phyloP scores from a whole-genome alignment of 1,140 invertebrate species.

The Drosophila ambigua region DNA sequence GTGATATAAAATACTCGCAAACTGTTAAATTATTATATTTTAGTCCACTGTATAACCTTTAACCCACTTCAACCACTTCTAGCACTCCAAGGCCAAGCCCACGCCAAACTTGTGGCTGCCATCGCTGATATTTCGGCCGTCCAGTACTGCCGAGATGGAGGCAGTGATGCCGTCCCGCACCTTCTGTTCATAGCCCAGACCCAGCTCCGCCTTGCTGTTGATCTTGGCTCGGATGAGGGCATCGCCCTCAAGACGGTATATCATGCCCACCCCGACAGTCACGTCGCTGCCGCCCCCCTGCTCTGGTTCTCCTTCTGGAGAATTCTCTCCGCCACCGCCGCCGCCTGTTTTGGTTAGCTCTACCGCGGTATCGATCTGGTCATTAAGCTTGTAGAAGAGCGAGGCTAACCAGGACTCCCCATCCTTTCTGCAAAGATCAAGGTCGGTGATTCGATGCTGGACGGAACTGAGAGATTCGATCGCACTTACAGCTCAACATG shows the following conservation, averaged over 20 bases:
- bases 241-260: conserved; percentile 60
- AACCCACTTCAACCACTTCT: background rate
- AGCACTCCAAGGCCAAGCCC: conserved; percentile 61
- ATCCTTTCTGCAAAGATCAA: conserved; percentile 15
- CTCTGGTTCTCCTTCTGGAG: background rate
- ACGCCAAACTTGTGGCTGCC: conserved; percentile 63
- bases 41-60: background rate
- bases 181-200: conserved; percentile 67
- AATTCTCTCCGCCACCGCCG: background rate
- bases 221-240: conserved; percentile 62
- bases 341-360: conserved; percentile 29
- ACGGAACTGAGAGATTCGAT: background rate
- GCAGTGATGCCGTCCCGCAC: conserved; percentile 53
- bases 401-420: conserved; percentile 48
- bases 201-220: conserved; percentile 51
- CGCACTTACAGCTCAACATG: conserved; percentile 61
- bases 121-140: conserved; percentile 20
- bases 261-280: conserved; percentile 39
- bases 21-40: conserved; percentile 3
- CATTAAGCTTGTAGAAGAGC: conserved; percentile 48
- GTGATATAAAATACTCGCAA: background rate
- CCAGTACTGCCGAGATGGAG: conserved; percentile 56
- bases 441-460: background rate
- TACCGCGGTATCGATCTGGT: conserved; percentile 40
- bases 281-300: background rate